Base-by-base conservation (phyloP, 1,140 invertebrate species). In the Aphelenchoides besseyi region DNA sequence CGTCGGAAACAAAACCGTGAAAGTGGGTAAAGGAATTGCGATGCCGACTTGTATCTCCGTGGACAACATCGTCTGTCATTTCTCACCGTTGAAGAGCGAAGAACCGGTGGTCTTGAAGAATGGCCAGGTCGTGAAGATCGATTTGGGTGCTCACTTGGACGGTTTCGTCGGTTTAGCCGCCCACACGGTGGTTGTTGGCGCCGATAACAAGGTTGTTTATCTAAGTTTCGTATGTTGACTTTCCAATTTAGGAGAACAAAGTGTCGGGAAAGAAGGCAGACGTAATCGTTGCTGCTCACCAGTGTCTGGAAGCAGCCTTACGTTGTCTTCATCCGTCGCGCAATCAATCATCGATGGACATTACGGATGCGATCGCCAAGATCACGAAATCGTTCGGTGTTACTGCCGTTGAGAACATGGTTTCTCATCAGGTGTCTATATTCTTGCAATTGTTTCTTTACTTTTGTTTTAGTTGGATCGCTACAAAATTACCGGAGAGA, bases 1-100 rank as follows among this genome's bases (percentile, higher is more conserved):
- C 85, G 93, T 97, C 75, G 88, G 97, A 75, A 96, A 95, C 84
- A 98, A 98, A 87, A 93, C 94, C 83, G 83, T 32, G 52, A 64
- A 73, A 29, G 74, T 75, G 29, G 53, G 72, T 35, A 79, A 81
- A 28, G 75, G 79, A 74, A 95, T 98, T 83, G 95, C 96, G 41
- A 98, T 98, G 86, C 97, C 97, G 41, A 97, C 95, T 36, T 98
- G 95, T 88, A 89, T 98, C 71, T 98, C 95, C 28, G 91, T 98
- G 8, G 98, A 99, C 86, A 98, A 98, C 86, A 97, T 94, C 87
- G 95, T 98, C 85, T 98, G 96, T 85, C 96, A 98, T 85, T 98
- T 92, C 86, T 97, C 95, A 54, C 97, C 97, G 18, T 89, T 97
- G 62, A 90, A 90, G 73, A 94, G 91, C 87, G 96, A 98, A 87